Evolutionary conservation across 2,113 vertebrate genomes (phyloP), one percentile per base, ranked within the genome.

Genomic region (Suncus etruscus): DNA sequence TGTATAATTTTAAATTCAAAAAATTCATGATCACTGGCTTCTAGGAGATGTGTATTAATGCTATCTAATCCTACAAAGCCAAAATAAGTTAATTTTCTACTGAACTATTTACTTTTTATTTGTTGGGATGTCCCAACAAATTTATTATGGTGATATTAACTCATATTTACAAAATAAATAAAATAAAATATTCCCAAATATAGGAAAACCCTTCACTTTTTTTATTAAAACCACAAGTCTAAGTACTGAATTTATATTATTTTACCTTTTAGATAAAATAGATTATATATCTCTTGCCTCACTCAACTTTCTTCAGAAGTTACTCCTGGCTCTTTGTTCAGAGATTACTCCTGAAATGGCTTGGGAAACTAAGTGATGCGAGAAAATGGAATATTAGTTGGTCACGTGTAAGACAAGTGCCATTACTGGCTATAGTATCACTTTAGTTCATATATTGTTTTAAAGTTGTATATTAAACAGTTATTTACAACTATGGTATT

Each of bases 1-100:
- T 84, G 47, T 78, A 39, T 69, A 48, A 78, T 24, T 86, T 81
- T 85, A 85, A 87, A 93, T 87, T 90, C 22, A 74, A 16, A 24
- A 88, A 31, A 24, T 31, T 20, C 7, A 2, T 65, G 39, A 89
- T 63, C 27, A 45, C 54, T 11, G 54, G 25, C 31, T 20, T 22
- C 20, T 86, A 39, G 74, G 18, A 89, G 51, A 70, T 65, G 75
- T n/a, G 93, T 25, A 47, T 27, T 45, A 70, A 69, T 24, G 45
- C 3, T 7, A 1, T 66, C 0, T 3, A 63, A 15, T 58, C 12
- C 54, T 65, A 29, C 39, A 72, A 1, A 16, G 45, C 79, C 39
- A 61, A 11, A 15, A 7, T 86, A 50, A 11, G 48, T 87, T 83
- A 24, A 70, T 79, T 85, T 69, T 83, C 27, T 83, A 70, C 65